Base-by-base conservation (phyloP, 2,888 invertebrate species). In the Brachylomia viminalis region DNA sequence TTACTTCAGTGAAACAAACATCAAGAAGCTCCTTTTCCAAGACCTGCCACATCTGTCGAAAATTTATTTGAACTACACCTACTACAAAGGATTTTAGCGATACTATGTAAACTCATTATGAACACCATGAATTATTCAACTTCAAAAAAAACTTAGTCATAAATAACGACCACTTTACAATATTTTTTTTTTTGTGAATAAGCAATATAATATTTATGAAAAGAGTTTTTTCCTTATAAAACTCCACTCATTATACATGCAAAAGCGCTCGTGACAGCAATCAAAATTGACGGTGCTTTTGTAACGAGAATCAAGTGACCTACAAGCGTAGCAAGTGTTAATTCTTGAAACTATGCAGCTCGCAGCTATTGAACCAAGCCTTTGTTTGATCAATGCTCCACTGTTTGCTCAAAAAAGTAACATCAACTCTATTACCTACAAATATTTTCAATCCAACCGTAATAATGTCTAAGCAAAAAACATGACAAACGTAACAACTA, bases 271-370 rank as follows among this genome's bases (percentile, higher is more conserved):
- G 76, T 83, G 73, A 47, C 54, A 71, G 62, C 61, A 56, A 75
- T 82, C 68, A 74, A 83, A 86, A 84, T 80, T 77, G 66, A 72
- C 74, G 62, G 75, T 68, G 62, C 65, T 71, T 75, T 79, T 73
- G 62, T 74, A 80, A 77, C 77, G 66, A 85, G 80, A 82, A 83
- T 78, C 69, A 59, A 74, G 76, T 69, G 77, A 73, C 75, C 72
- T 74, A 77, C 75, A 76, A 78, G 27, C 77, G 61, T 66, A 45
- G 79, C 61, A 69, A 80, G 87, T 88, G 88, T 83, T 89, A 89
- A 89, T 93, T 92, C 92, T 87, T 71, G 81, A 91, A 93, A 93
- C 81, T 84, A 87, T 86, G 90, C 91, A 90, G 91, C 91, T 88
- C 90, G 75, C 76, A 82, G 86, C 58, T 85, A 87, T 88, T 86